phyloP scores from a whole-genome alignment of 1,140 invertebrate genomes.

The Dendroctonus ponderosae region DNA sequence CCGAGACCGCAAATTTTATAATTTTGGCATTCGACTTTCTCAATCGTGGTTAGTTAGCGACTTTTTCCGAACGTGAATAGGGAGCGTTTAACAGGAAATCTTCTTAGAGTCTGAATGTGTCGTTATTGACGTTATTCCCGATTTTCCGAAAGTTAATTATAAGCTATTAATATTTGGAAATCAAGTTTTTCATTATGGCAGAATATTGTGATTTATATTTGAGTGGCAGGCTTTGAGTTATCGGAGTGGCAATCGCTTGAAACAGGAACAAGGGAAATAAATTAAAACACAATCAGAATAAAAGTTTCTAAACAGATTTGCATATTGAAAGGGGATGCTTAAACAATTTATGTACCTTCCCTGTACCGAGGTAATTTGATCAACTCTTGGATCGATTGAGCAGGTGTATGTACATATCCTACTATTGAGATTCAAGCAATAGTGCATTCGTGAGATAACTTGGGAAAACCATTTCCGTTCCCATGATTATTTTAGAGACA shows the following conservation, averaged over 20 bases:
- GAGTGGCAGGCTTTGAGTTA: too few species aligned
- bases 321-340: constrained; percentile 20
- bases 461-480: too few species aligned
- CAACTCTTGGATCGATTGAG: constrained; percentile 20
- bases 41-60: constrained; percentile 31
- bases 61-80: constrained; percentile 27
- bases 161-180: constrained; percentile 12
- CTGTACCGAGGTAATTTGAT: constrained; percentile 21
- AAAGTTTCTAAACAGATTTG: constrained; percentile 22
- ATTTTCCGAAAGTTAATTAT: constrained; percentile 19
- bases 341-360: constrained; percentile 22
- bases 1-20: constrained; percentile 32
- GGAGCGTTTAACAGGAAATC: constrained; percentile 19
- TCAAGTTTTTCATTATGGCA: too few species aligned
- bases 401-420: constrained; percentile 12
- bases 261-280: constrained; percentile 10
- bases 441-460: too few species aligned
- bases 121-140: constrained; percentile 25
- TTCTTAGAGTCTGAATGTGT: constrained; percentile 14
- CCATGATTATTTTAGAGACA: not conserved
- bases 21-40: constrained; percentile 28
- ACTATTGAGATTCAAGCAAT: constrained; percentile 4
- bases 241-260: too few species aligned
- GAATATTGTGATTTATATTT: too few species aligned
- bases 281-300: constrained; percentile 24